Percentiles rank a stretch among this genome's conserved stretches.
Evolutionary conservation across 1,140 invertebrate genomes (phyloP).

Genomic region (Wasmannia auropunctata): DNA sequence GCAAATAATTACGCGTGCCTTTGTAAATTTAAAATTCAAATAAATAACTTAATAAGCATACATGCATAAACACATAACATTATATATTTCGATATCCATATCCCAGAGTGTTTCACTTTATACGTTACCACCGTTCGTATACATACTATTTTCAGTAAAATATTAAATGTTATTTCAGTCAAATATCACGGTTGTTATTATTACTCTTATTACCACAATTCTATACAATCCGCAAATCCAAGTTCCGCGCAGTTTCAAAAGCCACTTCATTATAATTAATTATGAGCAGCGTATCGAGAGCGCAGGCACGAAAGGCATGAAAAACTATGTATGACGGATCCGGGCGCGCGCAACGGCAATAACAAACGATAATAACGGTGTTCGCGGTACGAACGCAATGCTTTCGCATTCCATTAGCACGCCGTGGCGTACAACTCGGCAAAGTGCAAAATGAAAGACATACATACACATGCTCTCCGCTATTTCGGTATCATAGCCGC

Average conservation of each 20-base stretch:
- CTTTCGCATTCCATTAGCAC: constrained; percentile 37
- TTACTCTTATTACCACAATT: not conserved
- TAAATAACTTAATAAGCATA: no score
- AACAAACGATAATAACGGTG: constrained; percentile 47
- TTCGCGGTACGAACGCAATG: not conserved
- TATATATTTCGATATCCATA: no score
- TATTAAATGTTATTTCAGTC: not conserved
- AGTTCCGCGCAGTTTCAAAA: constrained; percentile 18
- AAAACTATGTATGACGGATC: constrained; percentile 27
- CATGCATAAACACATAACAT: no score
- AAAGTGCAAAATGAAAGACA: constrained; percentile 37
- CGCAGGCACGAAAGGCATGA: constrained; percentile 16
- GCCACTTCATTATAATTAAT: constrained; percentile 20
- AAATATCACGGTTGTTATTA: not conserved
- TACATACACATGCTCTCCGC: no score
- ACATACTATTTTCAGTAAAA: not conserved
- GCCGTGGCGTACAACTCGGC: not conserved
- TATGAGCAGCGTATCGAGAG: constrained; percentile 6
- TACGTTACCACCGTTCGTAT: no score
- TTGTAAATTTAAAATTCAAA: not conserved
- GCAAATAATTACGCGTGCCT: not conserved
- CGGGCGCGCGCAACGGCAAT: constrained; percentile 22
- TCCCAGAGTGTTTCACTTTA: not conserved
- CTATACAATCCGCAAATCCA: not conserved
- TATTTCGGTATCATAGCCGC: constrained; percentile 12